Conservation (phyloP, 2,888 invertebrate species). For the Lomographa bimaculata region DNA sequence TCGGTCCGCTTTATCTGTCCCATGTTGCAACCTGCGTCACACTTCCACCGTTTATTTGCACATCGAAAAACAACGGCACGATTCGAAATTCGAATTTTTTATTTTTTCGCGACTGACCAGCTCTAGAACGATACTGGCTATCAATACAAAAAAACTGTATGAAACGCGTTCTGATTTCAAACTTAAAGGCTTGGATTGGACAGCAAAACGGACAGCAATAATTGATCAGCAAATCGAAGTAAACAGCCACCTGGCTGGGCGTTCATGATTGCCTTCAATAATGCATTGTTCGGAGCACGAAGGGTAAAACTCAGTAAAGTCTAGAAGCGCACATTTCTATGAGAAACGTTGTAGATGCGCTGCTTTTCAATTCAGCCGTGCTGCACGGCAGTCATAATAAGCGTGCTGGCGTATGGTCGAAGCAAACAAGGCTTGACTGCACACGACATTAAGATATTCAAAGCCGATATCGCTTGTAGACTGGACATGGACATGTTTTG, state of each 20-base stretch:
- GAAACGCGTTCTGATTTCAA: constrained; percentile 21
- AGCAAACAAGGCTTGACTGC: constrained; percentile 67
- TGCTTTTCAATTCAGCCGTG: constrained; percentile 40
- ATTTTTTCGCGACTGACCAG: constrained; percentile 8
- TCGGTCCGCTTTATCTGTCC: constrained; percentile 9
- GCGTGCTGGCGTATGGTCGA: constrained; percentile 45
- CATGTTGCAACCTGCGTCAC: neutral
- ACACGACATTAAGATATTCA: constrained; percentile 70
- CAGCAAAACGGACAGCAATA: constrained; percentile 51
- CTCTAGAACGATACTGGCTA: constrained; percentile 11
- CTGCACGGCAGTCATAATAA: constrained; percentile 51
- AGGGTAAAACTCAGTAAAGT: constrained; percentile 49
- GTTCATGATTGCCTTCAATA: constrained; percentile 71
- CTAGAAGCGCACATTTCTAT: constrained; percentile 28
- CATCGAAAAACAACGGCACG: constrained; percentile 9
- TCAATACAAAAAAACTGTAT: constrained; percentile 8
- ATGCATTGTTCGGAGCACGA: constrained; percentile 67
- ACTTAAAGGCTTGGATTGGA: constrained; percentile 34
- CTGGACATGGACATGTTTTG: constrained; percentile 51
- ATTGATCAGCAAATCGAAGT: constrained; percentile 71
- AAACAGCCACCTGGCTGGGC: constrained; percentile 66
- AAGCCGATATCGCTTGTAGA: constrained; percentile 53
- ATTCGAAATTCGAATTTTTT: constrained; percentile 5
- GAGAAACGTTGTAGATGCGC: constrained; percentile 20
- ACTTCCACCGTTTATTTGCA: constrained; percentile 4